Conservation (phyloP, 2,113 vertebrate genomes). For the Solenodon paradoxus region DNA sequence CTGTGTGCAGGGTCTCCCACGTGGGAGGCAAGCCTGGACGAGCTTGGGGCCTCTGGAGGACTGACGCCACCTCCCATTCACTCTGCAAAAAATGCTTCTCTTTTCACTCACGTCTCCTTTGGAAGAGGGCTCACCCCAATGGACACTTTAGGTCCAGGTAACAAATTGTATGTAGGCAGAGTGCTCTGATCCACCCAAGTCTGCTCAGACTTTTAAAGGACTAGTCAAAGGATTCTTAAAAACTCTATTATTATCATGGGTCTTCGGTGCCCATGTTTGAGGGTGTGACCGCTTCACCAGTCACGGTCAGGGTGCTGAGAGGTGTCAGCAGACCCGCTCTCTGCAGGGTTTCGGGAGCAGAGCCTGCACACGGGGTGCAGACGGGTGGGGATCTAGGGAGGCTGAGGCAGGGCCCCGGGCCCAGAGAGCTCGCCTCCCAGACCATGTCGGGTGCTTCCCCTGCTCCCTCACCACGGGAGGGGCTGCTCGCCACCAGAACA, state of each 20-base stretch:
- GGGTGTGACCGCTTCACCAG: slow-evolving; percentile 77
- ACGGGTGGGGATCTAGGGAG: too few relatives aligned
- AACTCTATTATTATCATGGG: slow-evolving; percentile 37
- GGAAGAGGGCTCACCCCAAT: neutral
- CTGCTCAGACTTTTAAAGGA: neutral
- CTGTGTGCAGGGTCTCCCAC: neutral
- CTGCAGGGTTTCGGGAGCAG: slow-evolving; percentile 56
- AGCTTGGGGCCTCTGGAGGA: too few relatives aligned
- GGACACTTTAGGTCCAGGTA: neutral
- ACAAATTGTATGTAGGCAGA: neutral
- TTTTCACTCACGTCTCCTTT: neutral
- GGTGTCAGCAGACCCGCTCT: slow-evolving; percentile 60
- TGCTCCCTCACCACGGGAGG: too few relatives aligned
- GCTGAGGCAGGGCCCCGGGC: too few relatives aligned
- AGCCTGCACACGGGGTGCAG: too few relatives aligned
- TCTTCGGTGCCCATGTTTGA: slow-evolving; percentile 69
- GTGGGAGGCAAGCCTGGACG: neutral
- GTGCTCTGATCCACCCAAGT: neutral
- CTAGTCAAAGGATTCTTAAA: slow-evolving; percentile 41
- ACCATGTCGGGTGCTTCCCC: too few relatives aligned
- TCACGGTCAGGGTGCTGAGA: slow-evolving; percentile 60
- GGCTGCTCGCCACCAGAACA: too few relatives aligned
- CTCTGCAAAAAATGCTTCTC: neutral
- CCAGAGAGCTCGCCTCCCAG: too few relatives aligned
- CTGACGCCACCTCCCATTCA: too few relatives aligned